These are phyloP conservation scores for Rhea pennata DNA, from an alignment of 2,113 vertebrate species.

Conservation along the genomic window DNA sequence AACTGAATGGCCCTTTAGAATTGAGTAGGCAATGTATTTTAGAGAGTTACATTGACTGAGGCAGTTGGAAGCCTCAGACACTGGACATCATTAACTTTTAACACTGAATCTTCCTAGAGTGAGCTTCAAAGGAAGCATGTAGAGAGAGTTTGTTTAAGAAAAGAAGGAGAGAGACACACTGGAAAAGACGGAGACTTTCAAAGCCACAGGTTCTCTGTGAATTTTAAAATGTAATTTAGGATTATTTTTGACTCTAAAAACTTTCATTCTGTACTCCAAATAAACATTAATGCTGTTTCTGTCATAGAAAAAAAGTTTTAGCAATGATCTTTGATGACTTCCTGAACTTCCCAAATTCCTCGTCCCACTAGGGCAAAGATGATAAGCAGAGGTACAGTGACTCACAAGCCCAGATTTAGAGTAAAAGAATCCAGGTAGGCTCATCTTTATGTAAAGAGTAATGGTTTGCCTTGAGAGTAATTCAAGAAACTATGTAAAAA, in stretches of 20 bases:
- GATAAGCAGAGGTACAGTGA: not conserved
- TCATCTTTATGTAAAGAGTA: not conserved
- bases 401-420: not conserved
- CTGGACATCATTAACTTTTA: conserved; percentile 44
- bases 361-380: not conserved
- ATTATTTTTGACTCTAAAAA: not conserved
- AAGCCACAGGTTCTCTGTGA: not conserved
- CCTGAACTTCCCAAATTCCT: not conserved
- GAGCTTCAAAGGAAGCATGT: not conserved
- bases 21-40: not conserved
- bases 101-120: not conserved
- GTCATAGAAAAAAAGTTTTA: not conserved
- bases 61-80: not conserved
- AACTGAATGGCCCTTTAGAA: not conserved
- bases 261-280: not conserved
- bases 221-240: not conserved
- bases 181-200: not conserved
- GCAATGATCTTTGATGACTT: not conserved
- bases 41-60: not conserved
- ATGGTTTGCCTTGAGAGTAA: not conserved
- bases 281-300: not conserved
- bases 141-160: not conserved
- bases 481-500: not conserved
- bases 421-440: not conserved
- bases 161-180: not conserved